Conservation (phyloP, 2,797 vertebrate species). For the Sphenodon punctatus region DNA sequence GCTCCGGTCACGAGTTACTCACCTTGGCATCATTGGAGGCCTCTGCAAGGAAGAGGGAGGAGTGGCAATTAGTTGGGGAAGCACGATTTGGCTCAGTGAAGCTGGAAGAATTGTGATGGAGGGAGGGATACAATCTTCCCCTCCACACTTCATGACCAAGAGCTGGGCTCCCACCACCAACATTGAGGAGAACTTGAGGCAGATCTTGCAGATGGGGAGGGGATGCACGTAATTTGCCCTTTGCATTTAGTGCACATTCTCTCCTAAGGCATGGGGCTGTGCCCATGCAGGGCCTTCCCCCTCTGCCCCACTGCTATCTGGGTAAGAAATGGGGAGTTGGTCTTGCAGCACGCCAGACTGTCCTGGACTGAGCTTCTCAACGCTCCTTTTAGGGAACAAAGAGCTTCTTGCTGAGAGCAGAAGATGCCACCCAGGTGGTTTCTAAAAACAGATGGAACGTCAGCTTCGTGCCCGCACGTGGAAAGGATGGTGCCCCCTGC, state of each 20-base stretch:
- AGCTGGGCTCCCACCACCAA: too few relatives aligned
- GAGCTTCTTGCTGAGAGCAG: neutral
- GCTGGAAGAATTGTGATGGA: neutral
- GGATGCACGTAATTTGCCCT: too few relatives aligned
- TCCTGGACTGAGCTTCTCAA: neutral
- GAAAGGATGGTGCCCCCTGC: neutral
- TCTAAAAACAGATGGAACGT: neutral
- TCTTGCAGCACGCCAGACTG: neutral
- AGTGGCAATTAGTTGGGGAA: neutral
- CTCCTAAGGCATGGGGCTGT: neutral
- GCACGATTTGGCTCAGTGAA: neutral
- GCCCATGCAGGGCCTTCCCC: fast-evolving
- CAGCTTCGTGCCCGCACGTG: neutral
- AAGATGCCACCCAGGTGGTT: neutral
- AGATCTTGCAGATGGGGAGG: too few relatives aligned
- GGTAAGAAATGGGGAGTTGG: too few relatives aligned
- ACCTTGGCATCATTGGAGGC: too few relatives aligned
- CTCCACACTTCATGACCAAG: neutral
- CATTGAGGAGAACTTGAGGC: neutral
- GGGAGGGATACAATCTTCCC: too few relatives aligned
- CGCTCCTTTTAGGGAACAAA: neutral
- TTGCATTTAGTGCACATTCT: neutral
- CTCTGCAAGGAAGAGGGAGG: neutral
- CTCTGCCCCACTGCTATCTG: neutral
- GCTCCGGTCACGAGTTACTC: neutral